Conservation (phyloP, 1,140 invertebrate species). For the Orius insidiosus region DNA sequence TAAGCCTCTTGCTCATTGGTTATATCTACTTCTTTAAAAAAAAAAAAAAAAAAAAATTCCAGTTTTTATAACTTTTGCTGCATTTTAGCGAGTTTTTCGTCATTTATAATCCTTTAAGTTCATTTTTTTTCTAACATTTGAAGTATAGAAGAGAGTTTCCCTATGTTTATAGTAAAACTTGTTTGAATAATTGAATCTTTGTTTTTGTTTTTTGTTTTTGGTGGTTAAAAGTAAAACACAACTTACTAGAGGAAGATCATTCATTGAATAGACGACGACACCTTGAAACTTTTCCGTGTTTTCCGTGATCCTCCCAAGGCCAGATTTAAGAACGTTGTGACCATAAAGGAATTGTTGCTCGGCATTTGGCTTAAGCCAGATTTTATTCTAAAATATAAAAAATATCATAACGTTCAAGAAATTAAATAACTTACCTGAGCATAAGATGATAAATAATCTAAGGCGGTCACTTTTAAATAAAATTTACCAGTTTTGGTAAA, state of each 20-base stretch:
- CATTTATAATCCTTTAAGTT: too few relatives aligned
- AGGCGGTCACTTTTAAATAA: constrained; percentile 81
- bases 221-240: not conserved
- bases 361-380: constrained; percentile 90
- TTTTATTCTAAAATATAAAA: constrained; percentile 53
- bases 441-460: constrained; percentile 96
- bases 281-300: constrained; percentile 86
- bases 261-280: constrained; percentile 87
- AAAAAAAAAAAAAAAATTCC: constrained; percentile 1
- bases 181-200: too few relatives aligned
- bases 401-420: too few relatives aligned
- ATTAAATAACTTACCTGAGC: too few relatives aligned
- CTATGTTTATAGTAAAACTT: too few relatives aligned
- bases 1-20: too few relatives aligned
- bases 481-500: constrained; percentile 96
- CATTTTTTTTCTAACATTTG: too few relatives aligned
- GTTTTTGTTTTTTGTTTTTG: not conserved
- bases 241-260: constrained; percentile 79
- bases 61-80: too few relatives aligned
- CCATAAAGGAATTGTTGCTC: constrained; percentile 98
- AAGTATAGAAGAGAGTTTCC: too few relatives aligned
- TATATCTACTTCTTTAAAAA: not conserved
- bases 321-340: constrained; percentile 85
- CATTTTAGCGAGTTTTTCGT: too few relatives aligned
- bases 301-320: constrained; percentile 90